phyloP scores from a whole-genome alignment of 1,140 invertebrate genomes.

The Himalopsyche phryganea region DNA sequence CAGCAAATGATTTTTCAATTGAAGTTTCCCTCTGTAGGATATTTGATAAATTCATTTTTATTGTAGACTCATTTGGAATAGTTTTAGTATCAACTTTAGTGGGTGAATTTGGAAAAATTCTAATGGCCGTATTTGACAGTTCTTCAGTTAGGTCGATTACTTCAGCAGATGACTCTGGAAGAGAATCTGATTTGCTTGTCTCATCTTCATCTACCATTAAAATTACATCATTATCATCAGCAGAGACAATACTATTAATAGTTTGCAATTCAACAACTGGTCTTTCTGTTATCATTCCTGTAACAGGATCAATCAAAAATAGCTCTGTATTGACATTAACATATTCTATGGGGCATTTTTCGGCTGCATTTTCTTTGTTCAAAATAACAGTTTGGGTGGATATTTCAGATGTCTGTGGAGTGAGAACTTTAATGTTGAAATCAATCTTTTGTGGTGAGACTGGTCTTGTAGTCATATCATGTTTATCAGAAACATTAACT shows the following conservation, averaged over 20 bases:
- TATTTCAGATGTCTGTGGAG: slow-evolving; percentile 14
- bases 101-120: not conserved
- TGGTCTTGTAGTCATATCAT: too few relatives aligned
- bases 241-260: not conserved
- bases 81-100: too few relatives aligned
- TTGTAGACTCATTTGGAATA: too few relatives aligned
- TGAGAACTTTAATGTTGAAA: not conserved
- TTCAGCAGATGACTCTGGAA: not conserved
- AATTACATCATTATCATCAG: not conserved
- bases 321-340: slow-evolving; percentile 27
- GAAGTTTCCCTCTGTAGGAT: too few relatives aligned
- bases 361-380: not conserved
- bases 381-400: slow-evolving; percentile 15
- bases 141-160: slow-evolving; percentile 16
- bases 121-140: not conserved
- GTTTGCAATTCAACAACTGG: slow-evolving; percentile 5
- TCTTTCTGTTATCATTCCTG: slow-evolving; percentile 28
- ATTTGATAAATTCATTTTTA: too few relatives aligned
- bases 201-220: not conserved
- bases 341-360: slow-evolving; percentile 17
- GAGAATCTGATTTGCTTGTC: not conserved
- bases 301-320: slow-evolving; percentile 31
- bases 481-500: too few relatives aligned
- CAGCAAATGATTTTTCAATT: too few relatives aligned
- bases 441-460: too few relatives aligned